Evolutionary conservation across 2,888 invertebrate genomes (phyloP), one percentile per base, ranked within the genome.

Genomic region (Polia nebulosa): DNA sequence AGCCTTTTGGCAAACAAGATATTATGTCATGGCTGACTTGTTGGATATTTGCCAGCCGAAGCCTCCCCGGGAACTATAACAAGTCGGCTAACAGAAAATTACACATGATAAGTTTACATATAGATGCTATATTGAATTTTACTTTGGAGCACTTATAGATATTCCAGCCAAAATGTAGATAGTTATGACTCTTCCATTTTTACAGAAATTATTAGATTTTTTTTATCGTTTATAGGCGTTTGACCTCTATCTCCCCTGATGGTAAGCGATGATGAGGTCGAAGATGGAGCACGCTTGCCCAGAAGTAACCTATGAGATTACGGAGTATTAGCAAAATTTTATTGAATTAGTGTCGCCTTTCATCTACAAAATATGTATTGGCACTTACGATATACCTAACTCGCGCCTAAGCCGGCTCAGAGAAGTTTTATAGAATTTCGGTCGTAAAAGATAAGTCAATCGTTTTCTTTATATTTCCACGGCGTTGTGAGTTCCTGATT

Each of bases 1-100:
- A 83, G 78, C 81, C 84, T 84, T 84, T 84, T 83, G 84, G 80
- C 81, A 79, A 75, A 81, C 72, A 79, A 74, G 66, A 80, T 74
- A 70, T 80, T 81, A 85, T 80, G 85, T 86, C 87, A 87, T 72
- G 83, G 82, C 72, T 81, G 78, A 73, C 61, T 66, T 72, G 62
- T 78, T 87, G 87, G 87, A 79, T 69, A 55, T 52, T 63, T 82
- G 87, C 87, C 87, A 87, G 67, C 62, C 63, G 61, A 82, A 85
- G 84, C 84, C 85, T 83, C 80, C 63, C 52, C 61, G 53, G 67
- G 47, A 72, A 66, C 56, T 69, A 70, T 55, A 65, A 57, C 69
- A 57, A 72, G 71, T 72, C 73, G 68, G 69, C 80, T 66, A 32
- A 72, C 51, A 70, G 65, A 69, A 72, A 72, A 72, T 73, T 65